Base-by-base conservation (phyloP, 30 jellyfish, hydroid and myxozoan species). In the Hydractinia symbiolongicarpus region DNA sequence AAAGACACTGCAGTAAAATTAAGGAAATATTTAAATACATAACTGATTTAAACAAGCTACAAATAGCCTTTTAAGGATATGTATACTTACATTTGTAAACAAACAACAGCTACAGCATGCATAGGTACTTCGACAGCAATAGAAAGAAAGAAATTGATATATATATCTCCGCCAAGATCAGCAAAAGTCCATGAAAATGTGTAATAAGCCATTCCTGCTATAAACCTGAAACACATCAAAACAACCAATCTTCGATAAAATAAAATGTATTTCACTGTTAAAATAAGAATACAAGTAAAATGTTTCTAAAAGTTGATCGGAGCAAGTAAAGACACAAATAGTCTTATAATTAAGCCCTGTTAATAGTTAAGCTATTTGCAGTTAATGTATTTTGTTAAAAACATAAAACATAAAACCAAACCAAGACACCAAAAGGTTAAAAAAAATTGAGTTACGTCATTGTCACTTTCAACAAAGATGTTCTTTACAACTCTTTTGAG, bases 151-250 rank as follows among this genome's bases (percentile, higher is more conserved):
- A 75, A 75, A 17, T 75, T 75, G 20, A 75, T 10, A 75, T 75
- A 75, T 50, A 75, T 50, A 16, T 75, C 83, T 7, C 83, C 83
- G 0, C 83, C 83, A 19, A 75, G 76, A 50, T 75, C 83, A 49
- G 83, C 83, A 75, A 75, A 75, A 16, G 83, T 77, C 83, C 83
- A 75, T 50, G 83, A 8, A n/a, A 75, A 75, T 53, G 83, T 75
- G 55, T 75, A 75, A 75, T 75, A 75, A 50, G 50, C 76, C 83
- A 50, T 52, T 13, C 83, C 83, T 49, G 50, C 19, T 6, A 44
- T 72, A 51, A 75, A 52, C 83, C 83, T 50, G 16, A 11, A 15
- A 68, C 13, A 68, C 13, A 20, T 68, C n/a, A 11, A 68, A 68
- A 20, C 17, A 11, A 58, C 17, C 17, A 30, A 30, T 30, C 44